Conservation (phyloP, 2,113 vertebrate genomes). For the Salvelinus namaycush region DNA sequence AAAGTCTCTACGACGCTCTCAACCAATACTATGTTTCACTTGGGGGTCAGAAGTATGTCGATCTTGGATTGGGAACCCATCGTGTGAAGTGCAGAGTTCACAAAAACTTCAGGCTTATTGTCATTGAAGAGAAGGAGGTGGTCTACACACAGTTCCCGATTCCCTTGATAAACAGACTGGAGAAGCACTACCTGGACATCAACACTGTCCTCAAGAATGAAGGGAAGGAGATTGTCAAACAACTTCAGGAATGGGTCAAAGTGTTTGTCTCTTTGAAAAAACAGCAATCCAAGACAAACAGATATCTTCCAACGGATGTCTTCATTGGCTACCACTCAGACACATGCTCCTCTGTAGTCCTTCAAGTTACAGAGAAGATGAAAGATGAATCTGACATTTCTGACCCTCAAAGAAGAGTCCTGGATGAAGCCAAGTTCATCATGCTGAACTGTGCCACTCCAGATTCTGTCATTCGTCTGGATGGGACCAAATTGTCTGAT, state of each 20-base stretch:
- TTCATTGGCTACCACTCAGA: conserved; percentile 91
- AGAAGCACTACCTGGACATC: conserved; percentile 94
- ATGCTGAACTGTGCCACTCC: conserved; percentile 89
- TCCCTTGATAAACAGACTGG: conserved; percentile 93
- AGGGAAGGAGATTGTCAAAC: conserved; percentile 72
- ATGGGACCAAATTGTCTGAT: conserved; percentile 51
- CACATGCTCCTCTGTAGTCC: conserved; percentile 86
- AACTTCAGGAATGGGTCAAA: conserved; percentile 78
- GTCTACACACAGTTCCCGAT: conserved; percentile 92
- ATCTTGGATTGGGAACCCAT: conserved; percentile 92
- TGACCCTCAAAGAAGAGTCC: conserved; percentile 49
- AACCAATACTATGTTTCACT: conserved; percentile 96
- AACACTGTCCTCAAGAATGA: conserved; percentile 79
- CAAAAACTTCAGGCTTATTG: conserved; percentile 84
- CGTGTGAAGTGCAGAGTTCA: conserved; percentile 96
- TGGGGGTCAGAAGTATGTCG: conserved; percentile 93
- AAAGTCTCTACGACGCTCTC: conserved; percentile 95
- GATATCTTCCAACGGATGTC: conserved; percentile 78
- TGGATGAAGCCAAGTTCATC: conserved; percentile 69
- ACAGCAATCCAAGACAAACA: conserved; percentile 48
- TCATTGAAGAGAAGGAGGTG: conserved; percentile 91
- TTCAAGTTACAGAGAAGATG: conserved; percentile 75
- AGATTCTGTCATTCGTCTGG: conserved; percentile 84
- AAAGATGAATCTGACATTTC: neutral
- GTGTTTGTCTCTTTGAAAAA: conserved; percentile 63